Conservation (phyloP, 2,113 vertebrate genomes). For the Pituophis catenifer region DNA sequence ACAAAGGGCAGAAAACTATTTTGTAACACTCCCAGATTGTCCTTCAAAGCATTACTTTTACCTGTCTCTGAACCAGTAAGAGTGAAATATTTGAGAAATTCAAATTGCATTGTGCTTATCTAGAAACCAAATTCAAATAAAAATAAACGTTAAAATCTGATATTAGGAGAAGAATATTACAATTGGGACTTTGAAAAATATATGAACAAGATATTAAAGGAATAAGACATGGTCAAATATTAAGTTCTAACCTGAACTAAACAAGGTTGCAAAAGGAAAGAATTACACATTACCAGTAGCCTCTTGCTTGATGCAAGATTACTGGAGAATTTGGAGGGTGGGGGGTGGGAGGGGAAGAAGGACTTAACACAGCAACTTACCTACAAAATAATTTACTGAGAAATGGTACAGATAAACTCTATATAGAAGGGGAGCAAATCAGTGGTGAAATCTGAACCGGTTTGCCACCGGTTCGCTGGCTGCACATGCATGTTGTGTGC, state of each 20-base stretch:
- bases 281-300: too few species aligned
- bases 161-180: neutral
- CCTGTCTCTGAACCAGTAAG: neutral
- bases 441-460: too few species aligned
- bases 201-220: neutral
- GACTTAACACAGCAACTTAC: neutral
- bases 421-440: neutral
- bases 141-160: neutral
- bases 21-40: neutral
- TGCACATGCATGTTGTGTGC: too few species aligned
- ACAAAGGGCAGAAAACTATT: neutral
- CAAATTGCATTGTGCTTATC: neutral
- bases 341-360: neutral
- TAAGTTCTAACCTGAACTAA: neutral
- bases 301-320: too few species aligned
- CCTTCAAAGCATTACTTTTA: neutral
- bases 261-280: neutral
- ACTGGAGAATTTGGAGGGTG: neutral
- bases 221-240: neutral
- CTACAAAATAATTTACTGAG: neutral
- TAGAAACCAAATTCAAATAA: neutral
- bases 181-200: neutral
- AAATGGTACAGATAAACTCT: neutral
- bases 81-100: neutral
- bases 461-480: too few species aligned